Evolutionary conservation across 2,888 invertebrate species (phyloP).

Genomic region (Galerucella pusilla): DNA sequence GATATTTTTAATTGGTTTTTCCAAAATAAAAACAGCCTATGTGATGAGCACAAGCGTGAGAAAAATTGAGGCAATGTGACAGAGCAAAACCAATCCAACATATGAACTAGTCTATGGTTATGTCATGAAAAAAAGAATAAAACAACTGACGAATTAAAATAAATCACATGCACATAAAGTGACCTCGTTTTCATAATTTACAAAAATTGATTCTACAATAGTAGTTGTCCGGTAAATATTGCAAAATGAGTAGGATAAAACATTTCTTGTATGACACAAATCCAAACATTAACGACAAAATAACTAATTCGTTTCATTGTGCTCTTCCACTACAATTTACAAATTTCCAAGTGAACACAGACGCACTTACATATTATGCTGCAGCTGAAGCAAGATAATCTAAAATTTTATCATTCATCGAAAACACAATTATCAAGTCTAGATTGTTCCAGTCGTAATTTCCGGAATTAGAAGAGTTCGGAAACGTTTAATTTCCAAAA

Average conservation of each 20-base stretch:
- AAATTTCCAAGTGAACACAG: too few species aligned
- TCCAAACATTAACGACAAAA: too few species aligned
- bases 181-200: too few species aligned
- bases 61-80: slow-evolving; percentile 13
- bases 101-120: slow-evolving; percentile 7
- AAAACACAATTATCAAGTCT: neutral
- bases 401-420: neutral
- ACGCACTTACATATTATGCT: neutral
- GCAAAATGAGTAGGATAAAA: too few species aligned
- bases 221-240: too few species aligned
- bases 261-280: too few species aligned
- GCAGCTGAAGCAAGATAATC: neutral
- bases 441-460: neutral
- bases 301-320: too few species aligned
- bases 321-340: too few species aligned
- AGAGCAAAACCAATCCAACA: slow-evolving; percentile 17
- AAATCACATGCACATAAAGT: slow-evolving; percentile 1
- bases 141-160: slow-evolving; percentile 22
- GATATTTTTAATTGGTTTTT: too few species aligned
- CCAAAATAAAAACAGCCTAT: neutral
- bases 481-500: neutral
- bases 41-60: slow-evolving; percentile 3
- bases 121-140: slow-evolving; percentile 14
- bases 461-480: slow-evolving; percentile 1
- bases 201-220: too few species aligned